Percentiles rank a stretch among this genome's conserved stretches.
These are phyloP conservation scores for Phengaris alcon DNA, from an alignment of 2,888 invertebrate species.

Conservation along the genomic window DNA sequence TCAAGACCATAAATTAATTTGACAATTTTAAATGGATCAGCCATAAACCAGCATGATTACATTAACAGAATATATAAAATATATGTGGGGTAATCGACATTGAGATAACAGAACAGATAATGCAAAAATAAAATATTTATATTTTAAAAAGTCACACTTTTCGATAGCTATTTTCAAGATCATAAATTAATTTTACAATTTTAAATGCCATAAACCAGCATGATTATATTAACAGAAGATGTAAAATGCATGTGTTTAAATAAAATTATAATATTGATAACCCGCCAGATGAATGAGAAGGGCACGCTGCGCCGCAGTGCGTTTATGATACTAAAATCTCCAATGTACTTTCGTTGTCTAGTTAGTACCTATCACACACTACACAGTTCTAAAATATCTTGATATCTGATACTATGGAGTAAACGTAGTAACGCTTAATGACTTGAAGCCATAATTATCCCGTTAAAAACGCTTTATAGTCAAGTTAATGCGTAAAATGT, in stretches of 20 bases:
- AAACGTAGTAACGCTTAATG: too few species aligned
- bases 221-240: not conserved
- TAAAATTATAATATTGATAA: not conserved
- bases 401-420: too few species aligned
- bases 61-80: not conserved
- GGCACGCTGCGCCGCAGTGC: not conserved
- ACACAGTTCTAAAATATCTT: too few species aligned
- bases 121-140: not conserved
- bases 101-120: conserved; percentile 19
- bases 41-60: not conserved
- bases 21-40: not conserved
- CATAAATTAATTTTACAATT: not conserved
- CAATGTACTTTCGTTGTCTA: too few species aligned
- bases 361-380: too few species aligned
- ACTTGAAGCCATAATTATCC: too few species aligned
- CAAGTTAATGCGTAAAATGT: too few species aligned
- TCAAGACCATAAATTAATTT: not conserved
- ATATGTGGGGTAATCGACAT: conserved; percentile 28
- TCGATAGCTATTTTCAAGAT: not conserved
- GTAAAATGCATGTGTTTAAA: not conserved
- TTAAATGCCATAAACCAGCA: not conserved
- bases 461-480: too few species aligned
- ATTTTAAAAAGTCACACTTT: not conserved
- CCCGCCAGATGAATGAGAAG: not conserved
- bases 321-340: not conserved